Percentiles rank a stretch among this genome's conserved stretches.
These are phyloP conservation scores for Valencia hispanica DNA, from an alignment of 2,797 vertebrate species.

Conservation along the genomic window DNA sequence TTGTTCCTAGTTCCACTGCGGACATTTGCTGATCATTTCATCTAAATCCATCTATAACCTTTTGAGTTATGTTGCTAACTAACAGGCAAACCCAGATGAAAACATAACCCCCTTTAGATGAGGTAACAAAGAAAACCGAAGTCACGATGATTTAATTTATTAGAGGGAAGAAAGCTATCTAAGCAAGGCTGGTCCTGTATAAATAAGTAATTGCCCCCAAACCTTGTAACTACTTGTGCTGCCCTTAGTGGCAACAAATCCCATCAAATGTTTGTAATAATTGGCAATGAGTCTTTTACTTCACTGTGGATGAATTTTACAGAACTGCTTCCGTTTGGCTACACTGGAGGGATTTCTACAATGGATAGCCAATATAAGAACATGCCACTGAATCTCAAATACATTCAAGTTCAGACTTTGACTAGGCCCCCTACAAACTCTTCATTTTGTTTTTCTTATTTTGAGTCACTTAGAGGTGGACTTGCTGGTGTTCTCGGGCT, in stretches of 20 bases:
- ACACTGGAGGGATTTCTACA: neutral
- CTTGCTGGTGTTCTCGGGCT: neutral
- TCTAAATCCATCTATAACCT: too few species aligned
- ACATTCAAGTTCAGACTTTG: neutral
- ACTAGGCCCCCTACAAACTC: neutral
- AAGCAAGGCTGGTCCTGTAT: neutral
- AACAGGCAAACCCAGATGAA: too few species aligned
- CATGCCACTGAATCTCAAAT: neutral
- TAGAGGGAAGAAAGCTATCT: neutral
- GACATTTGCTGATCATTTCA: too few species aligned
- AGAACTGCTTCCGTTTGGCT: neutral
- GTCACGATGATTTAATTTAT: neutral
- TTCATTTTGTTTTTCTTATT: neutral
- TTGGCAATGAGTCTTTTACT: neutral
- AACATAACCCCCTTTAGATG: too few species aligned
- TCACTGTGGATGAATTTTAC: neutral
- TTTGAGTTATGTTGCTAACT: too few species aligned
- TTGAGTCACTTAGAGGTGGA: neutral
- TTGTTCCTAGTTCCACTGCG: too few species aligned
- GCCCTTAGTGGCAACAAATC: neutral
- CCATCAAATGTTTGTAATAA: neutral
- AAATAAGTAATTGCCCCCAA: neutral
- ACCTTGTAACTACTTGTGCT: neutral
- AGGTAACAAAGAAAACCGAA: neutral
- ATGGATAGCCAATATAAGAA: neutral